Evolutionary conservation across 92 coral and sea anemone genomes (phyloP).

Genomic region (Zoanthus solanderi): DNA sequence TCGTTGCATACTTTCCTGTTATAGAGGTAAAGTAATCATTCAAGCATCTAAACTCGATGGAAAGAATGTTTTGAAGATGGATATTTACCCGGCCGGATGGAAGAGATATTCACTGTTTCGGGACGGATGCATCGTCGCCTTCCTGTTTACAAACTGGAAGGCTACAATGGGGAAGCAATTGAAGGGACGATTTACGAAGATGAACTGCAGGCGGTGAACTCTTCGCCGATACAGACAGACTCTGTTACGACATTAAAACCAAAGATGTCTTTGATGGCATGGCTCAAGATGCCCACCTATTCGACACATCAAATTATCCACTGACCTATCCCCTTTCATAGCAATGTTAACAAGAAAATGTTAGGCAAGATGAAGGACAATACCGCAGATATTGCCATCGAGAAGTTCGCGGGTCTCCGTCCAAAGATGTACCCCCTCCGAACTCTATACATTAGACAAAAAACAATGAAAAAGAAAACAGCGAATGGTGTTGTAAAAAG

Average conservation of each 20-base stretch:
- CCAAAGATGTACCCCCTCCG: conserved; percentile 59
- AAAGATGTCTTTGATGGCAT: conserved; percentile 46
- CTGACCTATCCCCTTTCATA: conserved; percentile 47
- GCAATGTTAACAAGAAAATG: conserved; percentile 63
- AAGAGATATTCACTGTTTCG: not conserved
- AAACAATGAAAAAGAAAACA: conserved; percentile 54
- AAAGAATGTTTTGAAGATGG: not conserved
- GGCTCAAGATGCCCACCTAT: conserved; percentile 45
- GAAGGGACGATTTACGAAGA: not conserved
- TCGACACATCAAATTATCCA: conserved; percentile 65
- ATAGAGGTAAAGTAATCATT: too few species aligned
- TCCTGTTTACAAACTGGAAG: not conserved
- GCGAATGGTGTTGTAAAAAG: conserved; percentile 62
- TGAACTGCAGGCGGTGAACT: conserved; percentile 4
- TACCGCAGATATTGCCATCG: conserved; percentile 62
- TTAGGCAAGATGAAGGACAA: conserved; percentile 61
- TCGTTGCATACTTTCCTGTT: too few species aligned
- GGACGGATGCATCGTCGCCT: not conserved
- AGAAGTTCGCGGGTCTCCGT: conserved; percentile 56
- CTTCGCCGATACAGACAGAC: conserved; percentile 47
- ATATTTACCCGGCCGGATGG: not conserved
- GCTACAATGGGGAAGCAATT: not conserved
- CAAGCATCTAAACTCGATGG: too few species aligned
- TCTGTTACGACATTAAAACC: conserved; percentile 52
- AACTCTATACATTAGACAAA: conserved; percentile 17